Evolutionary conservation across 2,888 invertebrate species (phyloP).

Genomic region (Acleris emargana): DNA sequence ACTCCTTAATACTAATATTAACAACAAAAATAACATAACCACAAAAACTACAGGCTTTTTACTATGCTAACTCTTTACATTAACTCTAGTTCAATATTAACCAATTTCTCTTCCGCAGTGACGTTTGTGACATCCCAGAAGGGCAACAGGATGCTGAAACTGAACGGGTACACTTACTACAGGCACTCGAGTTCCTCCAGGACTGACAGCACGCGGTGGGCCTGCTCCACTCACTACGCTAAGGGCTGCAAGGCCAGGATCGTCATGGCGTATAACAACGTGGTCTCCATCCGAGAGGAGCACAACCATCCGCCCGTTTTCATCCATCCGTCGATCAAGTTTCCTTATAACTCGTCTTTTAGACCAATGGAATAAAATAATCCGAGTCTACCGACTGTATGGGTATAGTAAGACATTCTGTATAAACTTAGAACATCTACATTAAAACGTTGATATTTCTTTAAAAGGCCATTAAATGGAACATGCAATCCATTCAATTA

Average conservation of each 20-base stretch:
- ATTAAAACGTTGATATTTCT: too few species aligned
- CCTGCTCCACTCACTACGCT: slow-evolving; percentile 36
- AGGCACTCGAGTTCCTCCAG: slow-evolving; percentile 18
- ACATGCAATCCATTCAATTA: too few species aligned
- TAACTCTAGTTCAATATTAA: background rate
- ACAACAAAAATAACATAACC: too few species aligned
- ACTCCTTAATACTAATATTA: too few species aligned
- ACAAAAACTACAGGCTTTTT: too few species aligned
- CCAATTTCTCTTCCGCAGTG: slow-evolving; percentile 15
- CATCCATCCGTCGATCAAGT: slow-evolving; percentile 15
- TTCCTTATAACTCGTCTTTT: slow-evolving; percentile 9
- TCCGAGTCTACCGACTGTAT: background rate
- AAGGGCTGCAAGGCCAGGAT: slow-evolving; percentile 37
- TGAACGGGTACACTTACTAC: slow-evolving; percentile 37
- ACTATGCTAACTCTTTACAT: too few species aligned
- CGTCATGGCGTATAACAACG: slow-evolving; percentile 24
- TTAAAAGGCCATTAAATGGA: too few species aligned
- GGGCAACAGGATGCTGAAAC: slow-evolving; percentile 35
- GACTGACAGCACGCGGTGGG: slow-evolving; percentile 34
- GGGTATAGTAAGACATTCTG: too few species aligned
- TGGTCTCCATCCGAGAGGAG: slow-evolving; percentile 18
- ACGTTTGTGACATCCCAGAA: slow-evolving; percentile 36
- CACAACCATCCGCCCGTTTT: slow-evolving; percentile 30
- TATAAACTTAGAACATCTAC: too few species aligned
- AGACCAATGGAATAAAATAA: background rate